phyloP scores from a whole-genome alignment of 2,113 vertebrate genomes.

The Salvelinus sp. region DNA sequence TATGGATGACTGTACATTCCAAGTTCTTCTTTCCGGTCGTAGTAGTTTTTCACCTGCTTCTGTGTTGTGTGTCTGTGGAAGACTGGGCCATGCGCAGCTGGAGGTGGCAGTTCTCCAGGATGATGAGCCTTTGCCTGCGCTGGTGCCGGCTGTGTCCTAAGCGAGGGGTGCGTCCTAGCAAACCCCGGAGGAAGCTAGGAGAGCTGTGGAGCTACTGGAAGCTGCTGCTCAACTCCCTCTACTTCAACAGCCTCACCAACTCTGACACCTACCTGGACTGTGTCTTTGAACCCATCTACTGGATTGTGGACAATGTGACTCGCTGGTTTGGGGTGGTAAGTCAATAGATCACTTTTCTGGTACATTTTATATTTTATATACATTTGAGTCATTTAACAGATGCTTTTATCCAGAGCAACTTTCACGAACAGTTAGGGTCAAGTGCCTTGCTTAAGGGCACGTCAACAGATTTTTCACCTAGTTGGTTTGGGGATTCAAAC shows the following conservation, averaged over 20 bases:
- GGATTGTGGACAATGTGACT: conserved; percentile 94
- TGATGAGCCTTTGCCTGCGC: conserved; percentile 80
- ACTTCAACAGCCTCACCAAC: conserved; percentile 88
- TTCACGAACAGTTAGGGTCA: too few relatives aligned
- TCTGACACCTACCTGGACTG: conserved; percentile 87
- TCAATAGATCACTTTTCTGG: conserved; percentile 16
- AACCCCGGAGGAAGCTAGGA: conserved; percentile 43
- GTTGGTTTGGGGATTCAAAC: too few relatives aligned
- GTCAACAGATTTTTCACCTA: too few relatives aligned
- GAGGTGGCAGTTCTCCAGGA: conserved; percentile 79
- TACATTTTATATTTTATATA: too few relatives aligned
- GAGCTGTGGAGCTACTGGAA: conserved; percentile 84
- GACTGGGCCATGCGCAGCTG: conserved; percentile 79
- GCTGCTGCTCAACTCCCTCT: conserved; percentile 84
- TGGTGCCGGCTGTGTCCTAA: conserved; percentile 81
- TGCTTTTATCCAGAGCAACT: too few relatives aligned
- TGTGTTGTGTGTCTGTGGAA: conserved; percentile 61
- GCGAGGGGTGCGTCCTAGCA: conserved; percentile 59
- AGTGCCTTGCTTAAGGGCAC: too few relatives aligned
- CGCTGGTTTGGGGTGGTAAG: conserved; percentile 97
- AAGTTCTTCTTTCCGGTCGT: conserved; percentile 58
- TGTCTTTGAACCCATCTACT: conserved; percentile 92
- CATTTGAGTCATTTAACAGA: too few relatives aligned
- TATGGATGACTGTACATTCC: conserved; percentile 9
- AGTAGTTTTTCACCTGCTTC: conserved; percentile 38